Evolutionary conservation across 2,888 invertebrate species (phyloP), one percentile per base, ranked within the genome.

Genomic region (Myopa testacea): DNA sequence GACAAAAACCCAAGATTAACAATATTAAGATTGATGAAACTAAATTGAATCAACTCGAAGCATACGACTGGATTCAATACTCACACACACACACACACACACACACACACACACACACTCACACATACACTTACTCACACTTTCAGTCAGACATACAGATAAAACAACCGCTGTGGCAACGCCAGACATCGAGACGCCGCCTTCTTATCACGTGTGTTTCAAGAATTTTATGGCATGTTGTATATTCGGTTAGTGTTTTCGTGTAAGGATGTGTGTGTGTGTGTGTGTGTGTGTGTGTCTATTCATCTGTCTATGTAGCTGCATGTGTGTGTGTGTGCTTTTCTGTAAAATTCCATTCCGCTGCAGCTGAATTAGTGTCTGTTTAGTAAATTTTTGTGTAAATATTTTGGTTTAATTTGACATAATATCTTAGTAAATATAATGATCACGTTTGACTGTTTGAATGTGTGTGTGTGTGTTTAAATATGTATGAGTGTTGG

Each of bases 11-110:
- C 58, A 45, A 34, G 75, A 75, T 75, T 68, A 75, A 75, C 40
- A 69, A 40, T 69, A 69, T 75, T 75, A 60, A 68, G 63, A 69
- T 40, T 45, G 60, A 69, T 62, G 68, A 60, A 75, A 75, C 60
- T 69, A 65, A 75, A 75, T 75, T 69, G 75, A 75, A 75, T 75
- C 40, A 75, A 62, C 26, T 69, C 69, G 34, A 60, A 26, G 37
- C 12, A 65, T 65, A 10, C 34, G 34, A 34, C 5, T 62, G 7
- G 34, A 58, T 58, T 58, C 34, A 63, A 26, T 34, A 26, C 34
- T 4, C 26, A 63, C 34, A 19, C 12, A 78, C 26, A 72, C 26
- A 79, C 26, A 50, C 60, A 62, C 65, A 58, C 69, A 78, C 38
- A 71, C 71, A 70, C 14, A 34, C 65, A 73, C 45, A 69, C 7